Base-by-base conservation (phyloP, 2,113 vertebrate genomes). In the Erythrolamprus reginae region DNA sequence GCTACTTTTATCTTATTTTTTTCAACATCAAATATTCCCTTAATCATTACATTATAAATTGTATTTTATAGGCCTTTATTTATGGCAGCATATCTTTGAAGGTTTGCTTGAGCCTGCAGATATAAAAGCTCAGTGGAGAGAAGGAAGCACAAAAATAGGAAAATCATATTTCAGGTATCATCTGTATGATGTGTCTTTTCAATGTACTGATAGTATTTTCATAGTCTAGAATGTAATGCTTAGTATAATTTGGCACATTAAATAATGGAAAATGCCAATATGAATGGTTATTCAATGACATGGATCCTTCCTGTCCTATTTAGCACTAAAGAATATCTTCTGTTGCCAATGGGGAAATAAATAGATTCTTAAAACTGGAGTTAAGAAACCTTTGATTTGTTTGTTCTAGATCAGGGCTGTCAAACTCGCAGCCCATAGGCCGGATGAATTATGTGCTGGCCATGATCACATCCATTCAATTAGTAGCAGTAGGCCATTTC, bases 11-110 rank as follows among this genome's bases (percentile, higher is more conserved):
- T 42, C 82, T 77, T 55, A 42, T 24, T 82, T 55, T 0, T 1
- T 0, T 19, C 52, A 1, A 77, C 1, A 26, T 53, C 10, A n/a
- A 33, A 28, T 50, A 17, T 55, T 19, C 61, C 10, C 8, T 48
- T 58, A 50, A 61, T 47, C 50, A 86, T 55, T 56, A 50, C 51
- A 55, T 53, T 83, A 50, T 38, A 38, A 84, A 50, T 87, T n/a
- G 33, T 92, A 84, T 94, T 94, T 33, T 89, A 38, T 95, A 98
- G 99, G 99, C 58, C 97, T 99, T 92, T 99, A 99, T 93, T 97
- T 99, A 88, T 99, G 99, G 99, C 98, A 99, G 24, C 99, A 99
- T 95, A 97, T 99, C 96, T 97, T 99, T 92, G 98, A 97, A 94
- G 98, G 98, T 23, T 96, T 95, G 0, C 98, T 99, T 93, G 97